Base-by-base conservation (phyloP, 1,140 invertebrate species). In the Geopemphigus sp. region DNA sequence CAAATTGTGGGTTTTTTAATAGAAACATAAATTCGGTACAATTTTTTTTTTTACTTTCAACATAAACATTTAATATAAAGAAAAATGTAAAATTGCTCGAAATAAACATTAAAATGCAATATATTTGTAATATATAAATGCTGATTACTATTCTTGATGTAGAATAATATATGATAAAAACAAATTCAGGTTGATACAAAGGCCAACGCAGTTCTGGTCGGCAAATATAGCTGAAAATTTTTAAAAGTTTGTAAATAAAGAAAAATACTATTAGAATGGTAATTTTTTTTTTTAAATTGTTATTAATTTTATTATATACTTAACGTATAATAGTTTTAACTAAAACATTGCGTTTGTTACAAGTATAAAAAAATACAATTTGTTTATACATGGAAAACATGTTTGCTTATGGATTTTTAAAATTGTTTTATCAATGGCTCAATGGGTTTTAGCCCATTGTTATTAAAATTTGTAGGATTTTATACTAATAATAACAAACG, bases 181-280 rank as follows among this genome's bases (percentile, higher is more conserved):
- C 8, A 26, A 63, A 14, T 56, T 76, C 15, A 76, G n/a, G 57
- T 32, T 56, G 54, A 59, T 17, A 10, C 15, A 14, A 76, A 81
- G 6, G 78, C 53, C 17, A 74, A 12, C 15, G 72, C 81, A 10
- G 81, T 74, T 66, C 81, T 81, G 8, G 72, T 39, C 1, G 81
- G 81, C n/a, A 81, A 68, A 68, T 81, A 81, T n/a, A 81, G 39
- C 53, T 81, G 59, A 53, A 81, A 64, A 39, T 39, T 39, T 39
- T 39, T 29, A 32, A 47, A n/a, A n/a, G n/a, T n/a, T n/a, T n/a
- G n/a, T n/a, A n/a, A n/a, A n/a, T n/a, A n/a, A n/a, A n/a, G n/a
- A n/a, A n/a, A n/a, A n/a, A n/a, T n/a, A n/a, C n/a, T n/a, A n/a
- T n/a, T n/a, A n/a, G n/a, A n/a, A 39, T 39, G 32, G 32, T 39